Conservation (phyloP, 2,888 invertebrate genomes). For the Arrhopalites spinosus region DNA sequence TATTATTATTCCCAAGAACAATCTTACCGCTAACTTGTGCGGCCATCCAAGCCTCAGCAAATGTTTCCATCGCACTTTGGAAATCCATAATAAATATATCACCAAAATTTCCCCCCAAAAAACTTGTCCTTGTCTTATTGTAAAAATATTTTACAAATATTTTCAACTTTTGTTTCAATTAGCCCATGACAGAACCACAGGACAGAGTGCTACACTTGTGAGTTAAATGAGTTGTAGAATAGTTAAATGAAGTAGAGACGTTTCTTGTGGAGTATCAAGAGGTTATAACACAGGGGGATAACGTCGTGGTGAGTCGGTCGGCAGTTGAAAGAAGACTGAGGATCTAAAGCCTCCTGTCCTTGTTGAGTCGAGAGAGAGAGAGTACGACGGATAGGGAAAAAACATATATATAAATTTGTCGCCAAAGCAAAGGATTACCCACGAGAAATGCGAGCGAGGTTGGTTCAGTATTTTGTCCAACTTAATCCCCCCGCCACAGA, state of each 20-base stretch:
- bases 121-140: neutral
- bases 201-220: too few relatives aligned
- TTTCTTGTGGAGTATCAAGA: too few relatives aligned
- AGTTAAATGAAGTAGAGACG: too few relatives aligned
- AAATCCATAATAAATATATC: conserved; percentile 95
- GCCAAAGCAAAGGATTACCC: conserved; percentile 6
- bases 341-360: neutral
- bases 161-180: neutral
- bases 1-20: conserved; percentile 10
- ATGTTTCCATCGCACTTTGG: conserved; percentile 98
- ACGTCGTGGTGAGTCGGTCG: neutral
- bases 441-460: neutral
- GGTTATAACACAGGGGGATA: too few relatives aligned
- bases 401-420: neutral
- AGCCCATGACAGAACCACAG: too few relatives aligned
- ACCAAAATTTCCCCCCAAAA: too few relatives aligned
- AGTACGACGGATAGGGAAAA: neutral
- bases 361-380: neutral
- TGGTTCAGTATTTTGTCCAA: conserved; percentile 10
- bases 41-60: conserved; percentile 96
- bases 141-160: neutral
- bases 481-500: conserved; percentile 42
- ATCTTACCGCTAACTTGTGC: conserved; percentile 61
- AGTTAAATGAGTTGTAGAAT: too few relatives aligned
- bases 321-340: conserved; percentile 25